A percentile compares a stretch with the other conserved stretches of the same genome.
These are phyloP conservation scores for Vespertilio murinus DNA, from an alignment of 2,797 vertebrate genomes.

Conservation along the genomic window DNA sequence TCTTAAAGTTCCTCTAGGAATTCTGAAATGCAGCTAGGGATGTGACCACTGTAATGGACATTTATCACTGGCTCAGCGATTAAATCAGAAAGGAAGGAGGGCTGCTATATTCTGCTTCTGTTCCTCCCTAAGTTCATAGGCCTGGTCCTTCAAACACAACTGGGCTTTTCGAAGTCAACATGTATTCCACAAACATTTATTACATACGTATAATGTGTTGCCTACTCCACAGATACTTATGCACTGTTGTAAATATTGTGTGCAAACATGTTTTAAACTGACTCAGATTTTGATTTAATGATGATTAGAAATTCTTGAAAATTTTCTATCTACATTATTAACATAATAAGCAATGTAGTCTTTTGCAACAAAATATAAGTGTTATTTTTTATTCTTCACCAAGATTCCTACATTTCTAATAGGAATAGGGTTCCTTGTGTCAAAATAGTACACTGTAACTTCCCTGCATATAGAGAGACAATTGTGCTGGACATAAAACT, in stretches of 20 bases:
- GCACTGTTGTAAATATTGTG: background rate
- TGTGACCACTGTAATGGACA: background rate
- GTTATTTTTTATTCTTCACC: background rate
- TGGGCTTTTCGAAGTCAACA: background rate
- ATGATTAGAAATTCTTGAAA: constrained; percentile 2
- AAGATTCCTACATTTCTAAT: background rate
- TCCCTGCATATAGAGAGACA: background rate
- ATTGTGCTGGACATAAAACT: too few relatives aligned
- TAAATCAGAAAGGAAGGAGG: background rate
- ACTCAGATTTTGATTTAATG: background rate
- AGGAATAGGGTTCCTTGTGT: background rate
- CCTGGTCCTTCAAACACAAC: background rate
- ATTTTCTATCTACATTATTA: background rate
- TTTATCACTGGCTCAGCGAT: background rate
- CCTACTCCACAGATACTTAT: background rate
- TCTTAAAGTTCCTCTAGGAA: background rate
- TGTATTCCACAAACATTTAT: background rate
- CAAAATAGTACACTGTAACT: background rate
- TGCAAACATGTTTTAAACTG: background rate
- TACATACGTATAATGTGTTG: background rate
- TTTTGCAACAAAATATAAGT: background rate
- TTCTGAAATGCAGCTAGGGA: background rate
- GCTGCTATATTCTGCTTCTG: background rate
- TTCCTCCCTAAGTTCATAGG: background rate
- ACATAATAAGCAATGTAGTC: background rate